Percentiles rank a stretch among this genome's conserved stretches.
Conservation (phyloP, 2,797 vertebrate genomes). For the Fratercula arctica region DNA sequence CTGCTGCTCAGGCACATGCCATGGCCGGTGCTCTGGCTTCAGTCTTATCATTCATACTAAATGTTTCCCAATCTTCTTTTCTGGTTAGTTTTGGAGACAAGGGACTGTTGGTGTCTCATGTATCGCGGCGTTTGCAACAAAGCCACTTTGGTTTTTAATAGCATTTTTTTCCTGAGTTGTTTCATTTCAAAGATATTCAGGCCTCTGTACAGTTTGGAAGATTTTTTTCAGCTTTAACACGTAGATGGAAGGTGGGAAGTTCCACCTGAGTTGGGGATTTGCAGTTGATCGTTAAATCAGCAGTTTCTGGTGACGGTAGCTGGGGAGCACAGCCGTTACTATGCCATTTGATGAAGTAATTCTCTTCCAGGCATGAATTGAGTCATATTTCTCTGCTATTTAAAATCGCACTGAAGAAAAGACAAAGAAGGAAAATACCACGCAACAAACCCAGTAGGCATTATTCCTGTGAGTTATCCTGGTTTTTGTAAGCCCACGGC, state of each 20-base stretch:
- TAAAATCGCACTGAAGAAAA: slow-evolving; percentile 5
- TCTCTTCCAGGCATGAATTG: neutral
- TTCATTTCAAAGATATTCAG: neutral
- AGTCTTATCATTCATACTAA: neutral
- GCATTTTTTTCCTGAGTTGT: neutral
- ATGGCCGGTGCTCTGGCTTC: neutral
- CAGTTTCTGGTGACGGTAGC: neutral
- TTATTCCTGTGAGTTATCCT: neutral
- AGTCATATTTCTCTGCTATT: slow-evolving; percentile 31
- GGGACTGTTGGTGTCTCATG: neutral
- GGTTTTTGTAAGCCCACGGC: neutral
- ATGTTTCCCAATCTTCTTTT: neutral
- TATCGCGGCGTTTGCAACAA: neutral
- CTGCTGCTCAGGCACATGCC: neutral
- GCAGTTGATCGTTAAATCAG: neutral
- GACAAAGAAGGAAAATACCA: neutral
- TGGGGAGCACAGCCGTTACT: neutral
- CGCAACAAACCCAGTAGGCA: accelerated
- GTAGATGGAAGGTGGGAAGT: neutral
- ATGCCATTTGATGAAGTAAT: slow-evolving; percentile 11
- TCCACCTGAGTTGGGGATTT: neutral
- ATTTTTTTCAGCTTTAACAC: neutral
- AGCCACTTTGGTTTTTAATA: neutral
- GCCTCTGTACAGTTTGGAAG: neutral
- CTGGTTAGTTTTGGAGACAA: neutral